Evolutionary conservation across 2,888 invertebrate species (phyloP).

Genomic region (Nomada goodeniana): DNA sequence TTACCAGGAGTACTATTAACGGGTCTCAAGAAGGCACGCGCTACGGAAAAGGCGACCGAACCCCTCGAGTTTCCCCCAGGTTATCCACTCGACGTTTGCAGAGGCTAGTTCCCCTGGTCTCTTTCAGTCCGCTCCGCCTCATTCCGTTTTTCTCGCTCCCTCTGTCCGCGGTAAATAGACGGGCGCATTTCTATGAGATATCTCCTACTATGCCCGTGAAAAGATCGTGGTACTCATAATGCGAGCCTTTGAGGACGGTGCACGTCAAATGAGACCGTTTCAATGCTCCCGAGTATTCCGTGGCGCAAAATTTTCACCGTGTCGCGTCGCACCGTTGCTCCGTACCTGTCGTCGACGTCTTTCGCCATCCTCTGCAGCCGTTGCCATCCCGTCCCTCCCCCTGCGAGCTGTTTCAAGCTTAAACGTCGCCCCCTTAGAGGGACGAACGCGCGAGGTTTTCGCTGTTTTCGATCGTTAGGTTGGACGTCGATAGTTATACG

Average conservation of each 20-base stretch:
- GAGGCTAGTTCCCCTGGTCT: constrained; percentile 56
- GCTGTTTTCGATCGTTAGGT: background rate
- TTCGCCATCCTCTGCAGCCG: background rate
- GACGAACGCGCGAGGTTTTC: background rate
- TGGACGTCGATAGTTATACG: too few relatives aligned
- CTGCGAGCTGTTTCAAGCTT: background rate
- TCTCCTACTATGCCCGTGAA: constrained; percentile 66
- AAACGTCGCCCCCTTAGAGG: constrained; percentile 14
- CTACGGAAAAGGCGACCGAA: constrained; percentile 67
- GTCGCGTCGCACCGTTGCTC: constrained; percentile 25
- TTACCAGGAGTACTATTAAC: constrained; percentile 66
- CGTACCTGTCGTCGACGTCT: constrained; percentile 7
- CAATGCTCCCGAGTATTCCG: constrained; percentile 65
- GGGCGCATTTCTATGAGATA: constrained; percentile 72
- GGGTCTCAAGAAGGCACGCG: constrained; percentile 55
- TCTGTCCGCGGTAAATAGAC: constrained; percentile 65
- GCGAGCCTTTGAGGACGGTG: constrained; percentile 62
- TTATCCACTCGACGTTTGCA: constrained; percentile 66
- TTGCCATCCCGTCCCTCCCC: background rate
- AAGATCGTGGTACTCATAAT: constrained; percentile 70
- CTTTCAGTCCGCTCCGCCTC: constrained; percentile 55
- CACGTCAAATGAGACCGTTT: constrained; percentile 68
- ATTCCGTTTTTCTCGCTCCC: constrained; percentile 52
- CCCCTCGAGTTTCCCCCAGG: constrained; percentile 59
- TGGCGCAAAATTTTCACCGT: constrained; percentile 54